Conservation (phyloP, 2,888 invertebrate genomes). For the Nomada lathburiana region DNA sequence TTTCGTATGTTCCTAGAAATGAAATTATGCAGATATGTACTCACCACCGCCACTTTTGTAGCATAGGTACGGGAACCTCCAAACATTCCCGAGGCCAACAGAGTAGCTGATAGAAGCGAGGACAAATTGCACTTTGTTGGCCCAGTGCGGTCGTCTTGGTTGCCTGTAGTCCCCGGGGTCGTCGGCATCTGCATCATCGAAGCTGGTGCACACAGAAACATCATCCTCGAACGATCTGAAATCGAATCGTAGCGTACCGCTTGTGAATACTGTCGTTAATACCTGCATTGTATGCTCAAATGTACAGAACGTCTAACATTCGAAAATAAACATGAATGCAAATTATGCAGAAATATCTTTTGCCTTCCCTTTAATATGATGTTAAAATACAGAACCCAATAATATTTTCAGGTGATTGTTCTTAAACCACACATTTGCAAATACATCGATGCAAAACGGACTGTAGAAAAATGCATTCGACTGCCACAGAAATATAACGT, state of each 20-base stretch:
- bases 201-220: constrained; percentile 90
- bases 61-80: constrained; percentile 97
- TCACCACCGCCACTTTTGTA: constrained; percentile 96
- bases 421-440: too few relatives aligned
- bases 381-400: too few relatives aligned
- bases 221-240: constrained; percentile 85
- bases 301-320: too few relatives aligned
- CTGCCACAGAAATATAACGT: too few relatives aligned
- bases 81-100: constrained; percentile 95
- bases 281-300: too few relatives aligned
- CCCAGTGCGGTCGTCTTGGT: constrained; percentile 93
- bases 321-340: too few relatives aligned
- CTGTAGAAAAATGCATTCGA: too few relatives aligned
- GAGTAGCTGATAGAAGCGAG: constrained; percentile 95
- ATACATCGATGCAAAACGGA: too few relatives aligned
- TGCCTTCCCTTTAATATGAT: too few relatives aligned
- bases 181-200: constrained; percentile 89
- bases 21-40: constrained; percentile 55
- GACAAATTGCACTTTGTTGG: constrained; percentile 95
- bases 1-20: neutral
- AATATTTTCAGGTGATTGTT: too few relatives aligned
- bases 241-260: neutral
- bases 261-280: neutral
- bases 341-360: too few relatives aligned
- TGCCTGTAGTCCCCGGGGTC: constrained; percentile 86